Evolutionary conservation across 2,888 invertebrate genomes (phyloP).

Genomic region (Pinctada fucata): DNA sequence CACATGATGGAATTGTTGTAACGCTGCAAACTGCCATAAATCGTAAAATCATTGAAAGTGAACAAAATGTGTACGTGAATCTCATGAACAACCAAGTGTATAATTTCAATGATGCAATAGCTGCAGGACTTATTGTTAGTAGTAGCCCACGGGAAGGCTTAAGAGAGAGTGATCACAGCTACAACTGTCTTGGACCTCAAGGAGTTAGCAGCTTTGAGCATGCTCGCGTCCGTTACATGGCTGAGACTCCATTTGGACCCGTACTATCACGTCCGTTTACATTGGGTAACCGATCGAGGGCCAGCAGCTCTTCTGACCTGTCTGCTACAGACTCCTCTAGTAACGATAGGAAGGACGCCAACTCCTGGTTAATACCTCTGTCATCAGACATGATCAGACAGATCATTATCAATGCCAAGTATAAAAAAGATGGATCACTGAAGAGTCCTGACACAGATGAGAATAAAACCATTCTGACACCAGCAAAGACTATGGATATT

Average conservation of each 20-base stretch:
- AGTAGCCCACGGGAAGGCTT: conserved; percentile 67
- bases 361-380: conserved; percentile 37
- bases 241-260: conserved; percentile 41
- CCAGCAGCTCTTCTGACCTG: conserved; percentile 38
- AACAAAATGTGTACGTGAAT: conserved; percentile 61
- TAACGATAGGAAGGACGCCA: conserved; percentile 33
- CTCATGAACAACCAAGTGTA: conserved; percentile 53
- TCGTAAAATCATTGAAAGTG: conserved; percentile 74
- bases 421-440: conserved; percentile 29
- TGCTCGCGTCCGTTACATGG: conserved; percentile 25
- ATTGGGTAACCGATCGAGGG: conserved; percentile 33
- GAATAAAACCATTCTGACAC: background rate
- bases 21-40: conserved; percentile 84
- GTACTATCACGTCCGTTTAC: conserved; percentile 28
- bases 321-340: conserved; percentile 40
- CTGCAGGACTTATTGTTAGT: conserved; percentile 68
- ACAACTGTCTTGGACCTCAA: conserved; percentile 17
- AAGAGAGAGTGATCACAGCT: conserved; percentile 55
- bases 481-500: conserved; percentile 2
- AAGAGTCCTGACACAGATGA: conserved; percentile 3
- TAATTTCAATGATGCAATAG: conserved; percentile 66
- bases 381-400: conserved; percentile 37
- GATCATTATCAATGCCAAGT: conserved; percentile 36
- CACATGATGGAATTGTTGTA: conserved; percentile 76
- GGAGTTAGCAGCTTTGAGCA: conserved; percentile 29